Base-by-base conservation (phyloP, 2,888 invertebrate species). In the Mythimna impura region DNA sequence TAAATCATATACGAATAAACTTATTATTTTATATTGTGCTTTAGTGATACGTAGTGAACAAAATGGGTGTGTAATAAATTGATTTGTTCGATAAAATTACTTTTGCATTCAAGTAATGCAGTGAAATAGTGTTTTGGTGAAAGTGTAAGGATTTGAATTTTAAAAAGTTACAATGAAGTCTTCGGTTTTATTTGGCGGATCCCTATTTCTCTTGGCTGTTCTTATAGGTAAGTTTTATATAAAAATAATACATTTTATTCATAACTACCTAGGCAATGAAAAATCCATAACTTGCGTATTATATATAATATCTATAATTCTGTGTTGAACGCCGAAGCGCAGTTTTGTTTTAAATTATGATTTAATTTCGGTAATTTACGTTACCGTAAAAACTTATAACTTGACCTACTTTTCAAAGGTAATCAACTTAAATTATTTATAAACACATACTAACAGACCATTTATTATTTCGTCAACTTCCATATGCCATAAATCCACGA, bases 61-160 rank as follows among this genome's bases (percentile, higher is more conserved):
- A 83, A 82, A 87, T 89, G 86, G 73, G 87, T 87, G 88, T 83
- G 77, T 72, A 76, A 82, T 86, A 81, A 77, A 82, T 75, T 70
- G 73, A 71, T 77, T 78, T 75, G 58, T 34, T 71, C 77, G 8
- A 75, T 40, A 68, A 73, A 74, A 76, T 82, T 73, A 80, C 66
- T 73, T 82, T 84, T 79, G 73, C 83, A 80, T 86, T 84, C 47
- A 55, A 83, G 90, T 89, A 88, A 91, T 91, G 91, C 89, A 84
- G 89, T 92, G 91, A 90, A 88, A 85, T 63, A 85, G 86, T 88
- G 89, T 89, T 89, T 90, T 80, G 89, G 95, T 95, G 95, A 94
- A 95, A 94, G 94, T 95, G 94, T 89, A 90, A 89, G 90, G 89
- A 90, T 91, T 90, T 86, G 88, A 86, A 90, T 89, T 84, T 88